A percentile compares a stretch with the other conserved stretches of the same genome.
phyloP scores from a whole-genome alignment of 1,140 invertebrate species.

The Rhopalosiphum maidis region DNA sequence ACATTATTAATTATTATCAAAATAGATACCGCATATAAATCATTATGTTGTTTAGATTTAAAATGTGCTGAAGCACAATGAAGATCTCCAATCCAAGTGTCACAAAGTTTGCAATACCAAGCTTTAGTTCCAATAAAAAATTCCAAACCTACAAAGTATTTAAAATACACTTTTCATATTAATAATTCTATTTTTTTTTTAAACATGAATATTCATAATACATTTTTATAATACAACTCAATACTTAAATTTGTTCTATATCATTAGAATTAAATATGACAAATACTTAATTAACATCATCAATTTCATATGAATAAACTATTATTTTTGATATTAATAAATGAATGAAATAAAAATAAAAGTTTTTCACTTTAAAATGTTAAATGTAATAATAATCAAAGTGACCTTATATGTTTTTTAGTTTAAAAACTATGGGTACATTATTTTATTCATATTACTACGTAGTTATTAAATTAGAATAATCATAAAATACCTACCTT shows the following conservation, averaged over 20 bases:
- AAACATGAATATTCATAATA: neutral
- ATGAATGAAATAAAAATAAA: neutral
- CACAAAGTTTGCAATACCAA: slow-evolving; percentile 89
- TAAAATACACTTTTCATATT: neutral
- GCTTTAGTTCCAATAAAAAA: slow-evolving; percentile 84
- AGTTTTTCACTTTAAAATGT: neutral
- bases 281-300: neutral
- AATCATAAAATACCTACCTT: slow-evolving; percentile 67
- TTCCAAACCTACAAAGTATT: slow-evolving; percentile 72
- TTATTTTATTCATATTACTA: neutral
- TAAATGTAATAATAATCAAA: neutral
- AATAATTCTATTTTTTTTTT: neutral
- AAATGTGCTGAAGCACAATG: slow-evolving; percentile 85
- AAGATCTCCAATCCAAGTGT: slow-evolving; percentile 84
- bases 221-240: neutral
- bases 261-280: neutral
- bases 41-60: slow-evolving; percentile 77
- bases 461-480: neutral
- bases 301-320: neutral
- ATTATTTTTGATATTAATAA: too few relatives aligned
- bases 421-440: neutral
- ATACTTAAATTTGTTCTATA: neutral
- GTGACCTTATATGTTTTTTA: neutral
- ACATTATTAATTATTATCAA: slow-evolving; percentile 49
- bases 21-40: slow-evolving; percentile 77